Base-by-base conservation (phyloP, 2,888 invertebrate species). In the Sinodicranocentrus sp. region DNA sequence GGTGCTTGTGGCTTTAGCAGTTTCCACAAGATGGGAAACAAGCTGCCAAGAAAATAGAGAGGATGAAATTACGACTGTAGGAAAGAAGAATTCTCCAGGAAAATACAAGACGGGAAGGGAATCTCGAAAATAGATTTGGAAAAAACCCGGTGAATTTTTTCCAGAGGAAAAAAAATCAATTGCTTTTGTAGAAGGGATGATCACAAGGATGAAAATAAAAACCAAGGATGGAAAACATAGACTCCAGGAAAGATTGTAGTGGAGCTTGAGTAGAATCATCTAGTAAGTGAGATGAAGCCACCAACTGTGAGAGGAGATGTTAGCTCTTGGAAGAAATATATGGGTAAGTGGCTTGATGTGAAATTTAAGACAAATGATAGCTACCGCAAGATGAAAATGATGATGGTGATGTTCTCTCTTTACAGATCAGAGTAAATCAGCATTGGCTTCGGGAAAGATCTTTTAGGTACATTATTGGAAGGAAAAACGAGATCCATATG, bases 281-380 rank as follows among this genome's bases (percentile, higher is more conserved):
- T n/a, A n/a, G n/a, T n/a, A n/a, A n/a, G n/a, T 23, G 8, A 57
- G 23, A 15, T 2, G 28, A 63, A 63, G 13, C 61, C 61, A 61
- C 61, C 61, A 61, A 61, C 61, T 28, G 61, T 28, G 61, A 25
- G 19, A n/a, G n/a, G 2, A 44, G 15, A n/a, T 44, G 13, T 44
- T 57, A 23, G 2, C 54, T 57, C 25, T n/a, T n/a, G n/a, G n/a
- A n/a, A n/a, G n/a, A n/a, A n/a, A n/a, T n/a, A n/a, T 54, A 5
- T 48, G 48, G 48, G n/a, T 17, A 63, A 63, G 63, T 63, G 63
- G 63, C 63, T 59, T 48, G 48, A 48, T 17, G 52, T 71, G 54
- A 71, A 71, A 57, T 71, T 57, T 71, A 57, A 54, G 71, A 71
- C 33, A 71, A 71, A 71, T 52, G 71, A 71, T 39, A 52, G 23